phyloP scores from a whole-genome alignment of 2,797 vertebrate species.

The Propithecus perrieri region DNA sequence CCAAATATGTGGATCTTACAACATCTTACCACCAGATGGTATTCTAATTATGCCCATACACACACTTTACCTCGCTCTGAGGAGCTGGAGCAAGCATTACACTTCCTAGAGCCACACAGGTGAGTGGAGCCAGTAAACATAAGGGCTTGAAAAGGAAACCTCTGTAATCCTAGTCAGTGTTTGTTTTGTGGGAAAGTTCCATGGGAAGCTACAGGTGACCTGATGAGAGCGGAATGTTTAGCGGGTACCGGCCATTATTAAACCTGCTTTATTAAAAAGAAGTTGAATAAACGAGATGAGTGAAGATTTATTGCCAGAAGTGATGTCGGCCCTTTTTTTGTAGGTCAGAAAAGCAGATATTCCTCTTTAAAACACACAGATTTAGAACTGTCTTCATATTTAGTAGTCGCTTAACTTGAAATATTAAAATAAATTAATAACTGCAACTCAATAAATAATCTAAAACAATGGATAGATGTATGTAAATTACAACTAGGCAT shows the following conservation, averaged over 20 bases:
- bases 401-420: not conserved
- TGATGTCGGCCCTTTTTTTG: not conserved
- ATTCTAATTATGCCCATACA: not conserved
- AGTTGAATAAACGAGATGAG: not conserved
- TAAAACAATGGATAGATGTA: constrained; percentile 34
- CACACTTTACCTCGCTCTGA: not conserved
- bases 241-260: not conserved
- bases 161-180: not conserved
- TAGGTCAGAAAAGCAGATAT: not conserved
- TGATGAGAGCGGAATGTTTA: not conserved
- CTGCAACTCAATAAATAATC: not conserved
- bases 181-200: not conserved
- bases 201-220: not conserved
- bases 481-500: not conserved
- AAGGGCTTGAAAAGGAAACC: not conserved
- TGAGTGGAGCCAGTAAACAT: not conserved
- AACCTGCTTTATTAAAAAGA: constrained; percentile 1
- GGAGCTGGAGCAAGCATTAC: not conserved
- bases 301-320: not conserved
- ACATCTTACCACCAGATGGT: not conserved
- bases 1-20: not conserved
- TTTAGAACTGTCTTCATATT: not conserved
- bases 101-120: not conserved
- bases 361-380: not conserved
- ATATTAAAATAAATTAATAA: constrained; percentile 23